Conservation (phyloP, 2,797 vertebrate species). For the Gastrophryne carolinensis region DNA sequence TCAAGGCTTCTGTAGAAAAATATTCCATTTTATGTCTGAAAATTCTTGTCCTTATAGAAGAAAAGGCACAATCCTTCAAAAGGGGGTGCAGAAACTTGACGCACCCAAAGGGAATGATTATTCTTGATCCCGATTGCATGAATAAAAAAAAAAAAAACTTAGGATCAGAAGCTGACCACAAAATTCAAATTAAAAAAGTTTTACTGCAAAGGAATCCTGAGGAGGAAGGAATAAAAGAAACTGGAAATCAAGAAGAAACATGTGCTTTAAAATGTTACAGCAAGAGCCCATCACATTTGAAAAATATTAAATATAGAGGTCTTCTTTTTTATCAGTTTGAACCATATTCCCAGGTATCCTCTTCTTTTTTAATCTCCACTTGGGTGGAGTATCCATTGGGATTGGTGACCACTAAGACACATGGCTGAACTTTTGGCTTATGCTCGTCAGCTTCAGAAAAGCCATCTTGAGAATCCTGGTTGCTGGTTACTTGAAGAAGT, state of each 20-base stretch:
- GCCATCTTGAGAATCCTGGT: constrained; percentile 54
- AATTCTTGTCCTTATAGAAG: constrained; percentile 62
- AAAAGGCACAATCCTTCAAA: constrained; percentile 69
- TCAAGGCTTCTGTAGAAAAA: constrained; percentile 42
- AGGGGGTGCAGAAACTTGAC: constrained; percentile 58
- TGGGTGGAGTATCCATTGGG: constrained; percentile 64
- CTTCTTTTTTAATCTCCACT: constrained; percentile 68
- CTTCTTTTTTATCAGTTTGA: constrained; percentile 58
- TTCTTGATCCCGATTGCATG: constrained; percentile 13
- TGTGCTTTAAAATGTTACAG: constrained; percentile 55
- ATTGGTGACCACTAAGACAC: constrained; percentile 73
- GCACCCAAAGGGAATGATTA: constrained; percentile 7
- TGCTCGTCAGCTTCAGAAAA: constrained; percentile 56
- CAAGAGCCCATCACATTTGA: constrained; percentile 66
- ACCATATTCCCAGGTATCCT: constrained; percentile 65
- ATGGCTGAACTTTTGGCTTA: constrained; percentile 63
- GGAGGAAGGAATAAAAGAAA: constrained; percentile 57
- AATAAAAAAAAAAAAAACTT: neutral
- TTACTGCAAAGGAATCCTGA: constrained; percentile 59
- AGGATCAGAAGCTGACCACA: constrained; percentile 62
- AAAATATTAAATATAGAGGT: constrained; percentile 59
- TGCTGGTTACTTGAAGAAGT: neutral
- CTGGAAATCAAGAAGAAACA: constrained; percentile 50
- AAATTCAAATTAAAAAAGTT: constrained; percentile 61
- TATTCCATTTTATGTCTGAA: constrained; percentile 62